Base-by-base conservation (phyloP, 2,888 invertebrate genomes). In the Volucella inanis region DNA sequence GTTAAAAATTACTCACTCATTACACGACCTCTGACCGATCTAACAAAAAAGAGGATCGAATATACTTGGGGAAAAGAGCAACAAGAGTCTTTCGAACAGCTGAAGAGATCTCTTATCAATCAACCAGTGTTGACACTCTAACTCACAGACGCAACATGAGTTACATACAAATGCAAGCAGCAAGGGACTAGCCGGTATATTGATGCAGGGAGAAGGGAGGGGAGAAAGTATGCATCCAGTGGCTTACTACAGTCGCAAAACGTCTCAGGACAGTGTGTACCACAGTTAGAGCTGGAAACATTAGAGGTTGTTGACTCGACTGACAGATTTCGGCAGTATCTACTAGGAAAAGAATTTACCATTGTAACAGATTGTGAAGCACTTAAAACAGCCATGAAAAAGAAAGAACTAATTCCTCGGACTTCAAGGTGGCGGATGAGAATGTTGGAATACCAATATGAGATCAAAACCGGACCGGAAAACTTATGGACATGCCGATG, bases 151-250 rank as follows among this genome's bases (percentile, higher is more conserved):
- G 4, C 15, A 71, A 4, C 78, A 79, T 54, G 65, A 79, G 41
- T 12, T 79, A 4, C 64, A 64, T 15, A 79, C 78, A 9, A 57
- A 79, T 43, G 78, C 64, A 9, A 71, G 57, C 31, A 55, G 38
- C 8, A 15, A 54, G 8, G 78, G 65, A 3, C 54, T 55, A 18
- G 55, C 55, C 6, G 55, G 31, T 18, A 31, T 55, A 10, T 22
- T 55, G 38, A 31, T 55, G 8, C 31, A 55, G 22, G 22, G 15
- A 18, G 47, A 49, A 45, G 18, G 14, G 31, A 45, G n/a, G n/a
- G n/a, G n/a, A n/a, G n/a, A 62, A 12, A 45, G 47, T 31, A 18
- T 62, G 62, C 47, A 47, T 18, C 47, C 45, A 65, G 15, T 50
- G 50, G 41, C 49, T 65, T 52, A 65, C 41, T 15, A 39, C 39